Conservation (phyloP, 2,113 vertebrate species). For the Anhinga rufa region DNA sequence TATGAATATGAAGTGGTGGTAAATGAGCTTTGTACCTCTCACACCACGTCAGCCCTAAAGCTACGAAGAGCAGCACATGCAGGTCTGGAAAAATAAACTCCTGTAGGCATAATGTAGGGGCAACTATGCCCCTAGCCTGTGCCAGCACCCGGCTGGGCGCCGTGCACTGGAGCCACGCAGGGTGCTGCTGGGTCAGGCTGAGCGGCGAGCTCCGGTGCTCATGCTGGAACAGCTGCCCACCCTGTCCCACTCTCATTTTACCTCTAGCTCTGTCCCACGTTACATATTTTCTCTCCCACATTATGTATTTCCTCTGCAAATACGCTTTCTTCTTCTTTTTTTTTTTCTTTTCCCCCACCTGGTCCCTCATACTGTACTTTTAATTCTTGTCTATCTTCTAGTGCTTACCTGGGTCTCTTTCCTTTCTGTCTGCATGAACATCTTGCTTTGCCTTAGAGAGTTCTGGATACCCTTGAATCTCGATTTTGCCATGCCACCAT, state of each 20-base stretch:
- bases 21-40: fast-evolving
- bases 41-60: fast-evolving
- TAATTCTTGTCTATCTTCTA: neutral
- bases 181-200: neutral
- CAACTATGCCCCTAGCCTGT: too few relatives aligned
- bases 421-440: neutral
- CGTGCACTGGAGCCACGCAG: fast-evolving
- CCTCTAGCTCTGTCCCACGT: neutral
- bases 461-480: neutral
- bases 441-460: neutral
- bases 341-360: too few relatives aligned
- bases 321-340: neutral
- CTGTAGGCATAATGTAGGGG: fast-evolving
- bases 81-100: fast-evolving
- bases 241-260: neutral
- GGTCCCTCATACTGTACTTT: neutral
- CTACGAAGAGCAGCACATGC: fast-evolving
- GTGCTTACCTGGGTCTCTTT: neutral
- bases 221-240: neutral
- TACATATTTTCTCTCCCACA: neutral
- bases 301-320: neutral
- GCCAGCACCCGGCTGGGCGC: neutral
- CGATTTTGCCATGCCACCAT: neutral
- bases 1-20: fast-evolving
- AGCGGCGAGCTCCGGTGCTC: fast-evolving